Evolutionary conservation across 2,888 invertebrate species (phyloP).

Genomic region (Colletes collaris): DNA sequence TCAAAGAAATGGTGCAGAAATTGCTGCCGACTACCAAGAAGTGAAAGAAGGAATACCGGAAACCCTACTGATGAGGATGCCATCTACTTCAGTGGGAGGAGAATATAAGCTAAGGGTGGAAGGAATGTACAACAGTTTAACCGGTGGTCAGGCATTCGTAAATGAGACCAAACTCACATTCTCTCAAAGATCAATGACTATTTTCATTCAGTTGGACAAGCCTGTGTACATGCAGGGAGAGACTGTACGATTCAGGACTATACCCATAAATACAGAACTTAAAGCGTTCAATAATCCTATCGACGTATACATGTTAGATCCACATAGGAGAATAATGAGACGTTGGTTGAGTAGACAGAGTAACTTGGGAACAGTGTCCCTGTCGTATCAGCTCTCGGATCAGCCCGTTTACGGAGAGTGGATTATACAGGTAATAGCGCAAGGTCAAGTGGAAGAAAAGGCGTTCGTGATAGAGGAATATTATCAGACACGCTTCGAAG

Average conservation of each 20-base stretch:
- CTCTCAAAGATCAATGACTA: constrained; percentile 95
- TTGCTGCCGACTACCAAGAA: constrained; percentile 91
- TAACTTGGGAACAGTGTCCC: constrained; percentile 96
- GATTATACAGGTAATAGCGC: constrained; percentile 94
- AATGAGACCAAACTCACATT: constrained; percentile 94
- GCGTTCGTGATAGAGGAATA: constrained; percentile 96
- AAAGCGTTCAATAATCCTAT: constrained; percentile 95
- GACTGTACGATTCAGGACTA: constrained; percentile 91
- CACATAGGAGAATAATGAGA: constrained; percentile 93
- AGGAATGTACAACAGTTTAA: constrained; percentile 90
- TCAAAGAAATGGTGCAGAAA: constrained; percentile 94
- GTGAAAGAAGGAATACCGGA: constrained; percentile 94
- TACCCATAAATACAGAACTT: constrained; percentile 96
- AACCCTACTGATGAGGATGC: constrained; percentile 95
- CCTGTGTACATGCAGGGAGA: constrained; percentile 97
- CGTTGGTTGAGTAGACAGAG: constrained; percentile 96
- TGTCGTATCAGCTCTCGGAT: constrained; percentile 94
- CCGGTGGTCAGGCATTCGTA: constrained; percentile 94
- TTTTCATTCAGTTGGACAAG: constrained; percentile 97
- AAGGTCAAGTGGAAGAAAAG: constrained; percentile 94
- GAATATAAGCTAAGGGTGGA: constrained; percentile 93
- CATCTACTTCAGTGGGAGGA: constrained; percentile 92
- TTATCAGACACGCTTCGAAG: constrained; percentile 97
- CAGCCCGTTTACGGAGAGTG: constrained; percentile 97
- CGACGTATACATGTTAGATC: constrained; percentile 96